These are phyloP conservation scores for Odontamblyopus lacepedii DNA, from an alignment of 2,797 vertebrate species.

Conservation along the genomic window DNA sequence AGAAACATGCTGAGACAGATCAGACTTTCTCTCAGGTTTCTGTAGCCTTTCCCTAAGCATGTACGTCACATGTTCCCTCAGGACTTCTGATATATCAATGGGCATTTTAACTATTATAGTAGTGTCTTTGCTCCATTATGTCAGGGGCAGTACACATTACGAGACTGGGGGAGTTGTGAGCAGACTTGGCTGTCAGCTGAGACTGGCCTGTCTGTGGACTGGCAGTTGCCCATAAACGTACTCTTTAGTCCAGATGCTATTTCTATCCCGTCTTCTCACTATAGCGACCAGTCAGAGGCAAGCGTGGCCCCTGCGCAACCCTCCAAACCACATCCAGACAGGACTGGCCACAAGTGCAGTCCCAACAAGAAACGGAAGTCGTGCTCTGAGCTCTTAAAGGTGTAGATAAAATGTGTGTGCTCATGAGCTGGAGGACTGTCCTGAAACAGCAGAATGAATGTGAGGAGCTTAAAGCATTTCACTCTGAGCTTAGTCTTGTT, in stretches of 20 bases:
- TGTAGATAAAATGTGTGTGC: slow-evolving; percentile 22
- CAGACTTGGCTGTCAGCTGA: slow-evolving; percentile 66
- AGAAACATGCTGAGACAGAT: slow-evolving; percentile 63
- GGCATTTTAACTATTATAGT: slow-evolving; percentile 30
- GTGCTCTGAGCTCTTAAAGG: slow-evolving; percentile 16
- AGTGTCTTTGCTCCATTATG: slow-evolving; percentile 42
- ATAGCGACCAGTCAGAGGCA: slow-evolving; percentile 72
- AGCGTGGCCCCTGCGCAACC: slow-evolving; percentile 45
- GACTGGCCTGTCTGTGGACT: slow-evolving; percentile 66
- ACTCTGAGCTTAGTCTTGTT: slow-evolving; percentile 2
- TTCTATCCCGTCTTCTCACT: slow-evolving; percentile 70
- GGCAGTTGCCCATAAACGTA: slow-evolving; percentile 59
- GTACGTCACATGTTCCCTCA: slow-evolving; percentile 42
- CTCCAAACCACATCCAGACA: slow-evolving; percentile 44
- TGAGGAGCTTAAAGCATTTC: slow-evolving; percentile 41
- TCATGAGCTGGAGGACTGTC: slow-evolving; percentile 23
- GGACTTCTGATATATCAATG: slow-evolving; percentile 1
- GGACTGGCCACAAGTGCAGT: slow-evolving; percentile 53
- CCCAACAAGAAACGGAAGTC: slow-evolving; percentile 28
- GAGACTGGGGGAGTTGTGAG: slow-evolving; percentile 61
- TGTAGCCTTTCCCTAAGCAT: slow-evolving; percentile 36
- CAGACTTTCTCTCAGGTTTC: slow-evolving; percentile 28
- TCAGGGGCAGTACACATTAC: slow-evolving; percentile 45
- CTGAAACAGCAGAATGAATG: slow-evolving; percentile 40
- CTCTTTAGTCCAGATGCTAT: slow-evolving; percentile 72